Conservation (phyloP, 1,140 invertebrate genomes). For the Hirudo medicinalis region DNA sequence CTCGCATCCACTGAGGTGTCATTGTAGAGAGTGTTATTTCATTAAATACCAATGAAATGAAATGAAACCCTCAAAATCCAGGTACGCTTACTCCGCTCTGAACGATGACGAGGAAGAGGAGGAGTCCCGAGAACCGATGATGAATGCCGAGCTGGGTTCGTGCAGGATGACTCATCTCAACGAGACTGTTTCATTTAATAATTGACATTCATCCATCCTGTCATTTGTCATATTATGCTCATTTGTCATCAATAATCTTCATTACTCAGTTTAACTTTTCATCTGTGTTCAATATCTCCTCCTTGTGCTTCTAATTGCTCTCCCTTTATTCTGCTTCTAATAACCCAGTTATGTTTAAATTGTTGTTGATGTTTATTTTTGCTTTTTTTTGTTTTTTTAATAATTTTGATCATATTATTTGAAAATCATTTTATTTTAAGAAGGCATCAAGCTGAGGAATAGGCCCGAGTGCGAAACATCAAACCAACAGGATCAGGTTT, state of each 20-base stretch:
- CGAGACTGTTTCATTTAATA: neutral
- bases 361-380: no score
- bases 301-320: neutral
- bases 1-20: neutral
- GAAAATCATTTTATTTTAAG: neutral
- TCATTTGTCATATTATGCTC: neutral
- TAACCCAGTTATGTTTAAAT: no score
- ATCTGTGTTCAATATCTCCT: neutral
- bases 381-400: no score
- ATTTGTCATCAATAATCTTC: neutral
- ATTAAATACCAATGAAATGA: neutral
- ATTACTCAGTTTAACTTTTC: neutral
- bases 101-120: slow-evolving; percentile 59
- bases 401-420: no score
- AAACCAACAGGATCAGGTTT: neutral
- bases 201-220: no score
- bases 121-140: slow-evolving; percentile 64
- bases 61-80: slow-evolving; percentile 27
- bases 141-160: slow-evolving; percentile 65
- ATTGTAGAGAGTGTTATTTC: neutral
- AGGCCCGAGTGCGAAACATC: neutral
- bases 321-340: neutral
- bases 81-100: slow-evolving; percentile 79
- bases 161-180: neutral
- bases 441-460: slow-evolving; percentile 1